These are phyloP conservation scores for Dryococelus australis DNA, from an alignment of 2,888 invertebrate genomes.

Conservation along the genomic window DNA sequence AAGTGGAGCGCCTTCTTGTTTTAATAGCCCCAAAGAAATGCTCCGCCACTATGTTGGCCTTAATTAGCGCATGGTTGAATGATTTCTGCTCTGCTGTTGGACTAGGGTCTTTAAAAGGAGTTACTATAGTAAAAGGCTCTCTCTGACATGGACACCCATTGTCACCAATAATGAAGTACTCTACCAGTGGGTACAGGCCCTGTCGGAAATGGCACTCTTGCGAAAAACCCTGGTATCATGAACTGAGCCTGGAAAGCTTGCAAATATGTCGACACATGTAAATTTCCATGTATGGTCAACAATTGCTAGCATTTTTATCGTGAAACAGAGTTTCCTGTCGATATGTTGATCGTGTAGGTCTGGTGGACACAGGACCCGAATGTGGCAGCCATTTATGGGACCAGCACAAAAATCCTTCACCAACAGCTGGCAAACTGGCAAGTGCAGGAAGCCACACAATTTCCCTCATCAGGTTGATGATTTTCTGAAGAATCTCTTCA, in stretches of 20 bases:
- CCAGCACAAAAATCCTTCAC: not conserved
- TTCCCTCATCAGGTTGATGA: not conserved
- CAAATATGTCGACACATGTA: too few relatives aligned
- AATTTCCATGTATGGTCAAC: not conserved
- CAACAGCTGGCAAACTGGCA: not conserved
- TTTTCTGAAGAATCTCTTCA: too few relatives aligned
- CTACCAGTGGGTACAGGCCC: not conserved
- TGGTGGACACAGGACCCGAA: not conserved
- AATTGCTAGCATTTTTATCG: not conserved
- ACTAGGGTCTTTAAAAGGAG: not conserved
- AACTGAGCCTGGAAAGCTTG: not conserved
- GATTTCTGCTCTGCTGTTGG: not conserved
- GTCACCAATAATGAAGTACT: not conserved
- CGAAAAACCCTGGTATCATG: not conserved
- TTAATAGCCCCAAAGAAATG: not conserved
- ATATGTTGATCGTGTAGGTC: not conserved
- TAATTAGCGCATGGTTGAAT: not conserved
- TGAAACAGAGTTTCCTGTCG: not conserved
- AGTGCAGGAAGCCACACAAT: not conserved
- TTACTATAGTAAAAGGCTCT: not conserved
- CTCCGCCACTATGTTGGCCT: not conserved
- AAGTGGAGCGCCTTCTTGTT: too few relatives aligned
- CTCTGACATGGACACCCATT: not conserved
- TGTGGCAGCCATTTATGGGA: not conserved
- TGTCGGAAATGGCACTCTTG: not conserved